A percentile compares a stretch with the other conserved stretches of the same genome.
Evolutionary conservation across 2,888 invertebrate genomes (phyloP).

Genomic region (Hartigia nigra): DNA sequence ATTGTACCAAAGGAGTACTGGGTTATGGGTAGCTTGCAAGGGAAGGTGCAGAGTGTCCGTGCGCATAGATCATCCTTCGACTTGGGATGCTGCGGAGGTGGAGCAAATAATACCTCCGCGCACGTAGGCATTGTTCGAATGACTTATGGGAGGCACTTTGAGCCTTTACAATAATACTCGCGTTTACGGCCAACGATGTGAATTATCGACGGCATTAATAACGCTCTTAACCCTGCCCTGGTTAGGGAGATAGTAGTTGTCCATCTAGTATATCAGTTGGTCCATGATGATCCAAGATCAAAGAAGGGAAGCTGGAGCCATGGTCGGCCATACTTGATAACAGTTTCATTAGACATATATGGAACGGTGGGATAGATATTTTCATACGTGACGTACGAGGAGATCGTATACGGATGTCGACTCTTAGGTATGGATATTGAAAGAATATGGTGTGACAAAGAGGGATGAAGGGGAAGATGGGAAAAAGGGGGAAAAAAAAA

Average conservation of each 20-base stretch:
- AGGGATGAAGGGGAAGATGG: background rate
- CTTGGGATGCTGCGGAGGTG: slow-evolving; percentile 26
- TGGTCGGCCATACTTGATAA: background rate
- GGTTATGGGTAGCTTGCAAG: background rate
- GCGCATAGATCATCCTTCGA: slow-evolving; percentile 37
- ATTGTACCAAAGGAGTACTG: background rate
- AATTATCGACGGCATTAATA: slow-evolving; percentile 36
- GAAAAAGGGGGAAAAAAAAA: background rate
- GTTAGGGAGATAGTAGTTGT: background rate
- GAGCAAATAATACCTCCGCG: slow-evolving; percentile 40
- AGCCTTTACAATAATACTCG: slow-evolving; percentile 23
- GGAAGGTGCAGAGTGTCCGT: slow-evolving; percentile 23
- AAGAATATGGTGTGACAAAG: no score
- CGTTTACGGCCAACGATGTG: slow-evolving; percentile 11
- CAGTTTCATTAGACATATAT: background rate
- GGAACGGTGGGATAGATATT: background rate
- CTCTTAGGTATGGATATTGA: background rate
- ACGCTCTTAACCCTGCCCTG: slow-evolving; percentile 7
- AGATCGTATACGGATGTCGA: background rate
- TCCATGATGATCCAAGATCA: background rate
- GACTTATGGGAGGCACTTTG: slow-evolving; percentile 38
- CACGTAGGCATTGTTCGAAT: slow-evolving; percentile 44
- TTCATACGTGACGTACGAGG: background rate
- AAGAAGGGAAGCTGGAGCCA: background rate
- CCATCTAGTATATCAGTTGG: background rate